These are phyloP conservation scores for Drosophila chauvacae DNA, from an alignment of 1,140 invertebrate genomes.

Conservation along the genomic window DNA sequence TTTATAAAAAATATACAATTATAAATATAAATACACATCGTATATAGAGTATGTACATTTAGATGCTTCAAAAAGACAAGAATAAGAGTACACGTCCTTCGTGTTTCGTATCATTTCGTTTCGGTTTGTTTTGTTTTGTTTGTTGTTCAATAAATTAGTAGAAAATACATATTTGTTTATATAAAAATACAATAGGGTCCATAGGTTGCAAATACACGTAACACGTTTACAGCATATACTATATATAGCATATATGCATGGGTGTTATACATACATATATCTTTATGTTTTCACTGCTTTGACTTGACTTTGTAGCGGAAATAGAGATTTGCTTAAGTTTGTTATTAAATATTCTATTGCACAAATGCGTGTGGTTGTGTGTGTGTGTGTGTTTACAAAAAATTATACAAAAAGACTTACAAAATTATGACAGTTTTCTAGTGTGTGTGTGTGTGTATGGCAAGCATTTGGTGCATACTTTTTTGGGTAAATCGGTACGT, in stretches of 20 bases:
- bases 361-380: conserved; percentile 20
- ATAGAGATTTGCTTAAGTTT: conserved; percentile 28
- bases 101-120: conserved; percentile 14
- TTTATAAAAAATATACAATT: conserved; percentile 49
- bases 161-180: conserved; percentile 70
- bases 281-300: conserved; percentile 29
- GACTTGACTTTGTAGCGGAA: conserved; percentile 6
- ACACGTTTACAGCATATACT: conserved; percentile 30
- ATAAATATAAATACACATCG: conserved; percentile 46
- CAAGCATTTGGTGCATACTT: conserved; percentile 60
- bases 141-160: conserved; percentile 71
- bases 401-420: conserved; percentile 39
- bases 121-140: no score
- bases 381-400: conserved; percentile 12
- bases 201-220: conserved; percentile 63
- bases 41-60: conserved; percentile 42
- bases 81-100: conserved; percentile 33
- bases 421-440: conserved; percentile 19
- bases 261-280: conserved; percentile 20
- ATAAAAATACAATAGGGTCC: conserved; percentile 82
- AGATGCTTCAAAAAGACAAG: conserved; percentile 48
- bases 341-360: conserved; percentile 27
- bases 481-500: conserved; percentile 21
- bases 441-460: conserved; percentile 10
- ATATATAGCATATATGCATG: conserved; percentile 12